Base-by-base conservation (phyloP, 2,888 invertebrate species). In the Drosophila monieri region DNA sequence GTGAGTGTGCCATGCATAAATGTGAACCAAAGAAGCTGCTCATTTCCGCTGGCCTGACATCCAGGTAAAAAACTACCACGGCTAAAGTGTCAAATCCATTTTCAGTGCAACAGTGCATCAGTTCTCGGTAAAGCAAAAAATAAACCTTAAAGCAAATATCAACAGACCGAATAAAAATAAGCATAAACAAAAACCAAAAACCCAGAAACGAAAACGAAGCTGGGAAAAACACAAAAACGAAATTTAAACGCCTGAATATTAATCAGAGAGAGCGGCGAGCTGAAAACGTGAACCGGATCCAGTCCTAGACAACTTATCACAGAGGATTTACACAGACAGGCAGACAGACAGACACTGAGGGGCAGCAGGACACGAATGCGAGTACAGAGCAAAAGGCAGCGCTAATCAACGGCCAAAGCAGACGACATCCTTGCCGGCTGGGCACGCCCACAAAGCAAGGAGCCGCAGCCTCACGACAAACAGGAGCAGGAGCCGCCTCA, bases 171-270 rank as follows among this genome's bases (percentile, higher is more conserved):
- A 66, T 46, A 59, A 66, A 56, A 52, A 51, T 56, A 65, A 65
- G 59, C 62, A 65, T 39, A 58, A 66, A 73, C 60, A 66, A 66
- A 65, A 39, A 30, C 32, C 41, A 49, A 57, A 43, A 37, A 58
- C 64, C 54, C 12, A 15, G 47, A 57, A 32, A 39, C 23, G 6
- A 64, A 51, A 55, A 9, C 46, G 14, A 65, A 62, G 1, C 27
- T 9, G 27, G 1, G 9, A 27, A 27, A 27, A 8, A 62, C 53
- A 18, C 25, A 54, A 78, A 80, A 84, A 43, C 85, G 75, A 77
- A 88, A 77, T 85, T 85, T 81, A 85, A 88, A 76, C 85, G 88
- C 80, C 83, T 77, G 88, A 65, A 81, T 87, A 85, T 85, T 85
- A 85, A 85, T 85, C 85, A 81, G 77, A 25, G 49, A 54, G 53